A percentile compares a stretch with the other conserved stretches of the same genome.
Evolutionary conservation across 2,113 vertebrate species (phyloP).

Genomic region (Dipodomys ordii): DNA sequence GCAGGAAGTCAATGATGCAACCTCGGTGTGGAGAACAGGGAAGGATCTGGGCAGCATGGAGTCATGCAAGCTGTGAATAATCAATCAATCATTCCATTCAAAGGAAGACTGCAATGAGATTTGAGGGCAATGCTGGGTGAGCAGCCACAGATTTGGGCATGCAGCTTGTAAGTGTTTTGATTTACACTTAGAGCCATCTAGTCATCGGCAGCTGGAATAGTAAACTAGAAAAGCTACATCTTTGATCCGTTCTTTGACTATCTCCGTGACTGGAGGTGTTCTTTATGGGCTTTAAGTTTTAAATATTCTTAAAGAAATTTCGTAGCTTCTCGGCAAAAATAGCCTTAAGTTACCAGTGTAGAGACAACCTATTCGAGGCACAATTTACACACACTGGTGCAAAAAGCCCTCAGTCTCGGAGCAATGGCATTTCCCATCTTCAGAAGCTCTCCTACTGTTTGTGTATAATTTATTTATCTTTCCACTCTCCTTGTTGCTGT

Average conservation of each 20-base stretch:
- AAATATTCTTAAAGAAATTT: slow-evolving; percentile 66
- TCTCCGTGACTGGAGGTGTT: slow-evolving; percentile 51
- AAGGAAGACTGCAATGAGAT: slow-evolving; percentile 81
- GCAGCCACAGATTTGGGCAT: slow-evolving; percentile 62
- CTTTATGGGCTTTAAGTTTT: not conserved
- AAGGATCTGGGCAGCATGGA: slow-evolving; percentile 81
- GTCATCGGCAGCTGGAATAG: slow-evolving; percentile 63
- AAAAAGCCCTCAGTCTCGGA: slow-evolving; percentile 45
- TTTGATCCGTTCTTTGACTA: slow-evolving; percentile 74
- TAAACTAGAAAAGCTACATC: slow-evolving; percentile 61
- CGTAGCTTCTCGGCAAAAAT: not conserved
- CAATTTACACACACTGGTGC: slow-evolving; percentile 48
- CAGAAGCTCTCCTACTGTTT: slow-evolving; percentile 2
- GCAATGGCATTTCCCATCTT: slow-evolving; percentile 22
- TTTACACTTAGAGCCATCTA: slow-evolving; percentile 70
- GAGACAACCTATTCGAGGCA: slow-evolving; percentile 4
- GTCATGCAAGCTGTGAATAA: slow-evolving; percentile 83
- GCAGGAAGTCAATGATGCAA: slow-evolving; percentile 93
- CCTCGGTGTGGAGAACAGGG: slow-evolving; percentile 77
- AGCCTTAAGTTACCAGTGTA: slow-evolving; percentile 34
- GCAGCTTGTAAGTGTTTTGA: slow-evolving; percentile 81
- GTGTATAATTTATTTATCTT: slow-evolving; percentile 47
- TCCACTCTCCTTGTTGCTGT: slow-evolving; percentile 24
- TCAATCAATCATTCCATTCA: slow-evolving; percentile 86
- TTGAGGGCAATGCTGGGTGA: slow-evolving; percentile 75